Evolutionary conservation across 2,113 vertebrate genomes (phyloP), one percentile per base, ranked within the genome.

Genomic region (Cyanoliseus patagonus): DNA sequence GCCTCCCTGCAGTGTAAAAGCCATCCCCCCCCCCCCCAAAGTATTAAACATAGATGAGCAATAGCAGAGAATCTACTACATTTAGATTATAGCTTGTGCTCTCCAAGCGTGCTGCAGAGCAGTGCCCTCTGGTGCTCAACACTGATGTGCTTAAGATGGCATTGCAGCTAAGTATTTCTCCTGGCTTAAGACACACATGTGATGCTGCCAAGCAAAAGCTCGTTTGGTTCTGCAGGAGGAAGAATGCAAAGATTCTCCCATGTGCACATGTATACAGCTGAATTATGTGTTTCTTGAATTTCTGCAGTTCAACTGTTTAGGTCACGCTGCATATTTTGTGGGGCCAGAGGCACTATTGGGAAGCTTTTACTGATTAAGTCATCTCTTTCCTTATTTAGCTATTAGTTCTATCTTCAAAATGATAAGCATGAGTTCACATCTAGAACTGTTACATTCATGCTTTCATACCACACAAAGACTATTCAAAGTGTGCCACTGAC

Each of bases 91-190:
- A 31, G 53, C 39, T 57, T 5, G 39, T 27, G 76, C 16, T 82
- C 83, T 64, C 53, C 1, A 1, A 46, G 70, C 39, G 55, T 78
- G 85, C 67, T 85, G 94, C 80, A 93, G 30, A 93, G 77, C 86
- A 97, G 72, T 80, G 80, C 93, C 96, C 94, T 96, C 89, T 97
- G 75, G 42, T 85, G 96, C 89, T 88, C 78, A 57, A 84, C 80
- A 72, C n/a, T 62, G 18, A 81, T 62, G 49, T 3, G 24, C 23
- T 52, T 20, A 77, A 59, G 23, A 46, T 4, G 12, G 9, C 61
- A 55, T 35, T 53, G 52, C 30, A 68, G n/a, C 35, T 41, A 46
- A 59, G 6, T 22, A 15, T 49, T 6, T 67, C 44, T 68, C n/a
- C 35, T 57, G 18, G 44, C 14, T 62, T 51, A 52, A 79, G 30